These are phyloP conservation scores for Corythaeola cristata DNA, from an alignment of 2,113 vertebrate species.

Conservation along the genomic window DNA sequence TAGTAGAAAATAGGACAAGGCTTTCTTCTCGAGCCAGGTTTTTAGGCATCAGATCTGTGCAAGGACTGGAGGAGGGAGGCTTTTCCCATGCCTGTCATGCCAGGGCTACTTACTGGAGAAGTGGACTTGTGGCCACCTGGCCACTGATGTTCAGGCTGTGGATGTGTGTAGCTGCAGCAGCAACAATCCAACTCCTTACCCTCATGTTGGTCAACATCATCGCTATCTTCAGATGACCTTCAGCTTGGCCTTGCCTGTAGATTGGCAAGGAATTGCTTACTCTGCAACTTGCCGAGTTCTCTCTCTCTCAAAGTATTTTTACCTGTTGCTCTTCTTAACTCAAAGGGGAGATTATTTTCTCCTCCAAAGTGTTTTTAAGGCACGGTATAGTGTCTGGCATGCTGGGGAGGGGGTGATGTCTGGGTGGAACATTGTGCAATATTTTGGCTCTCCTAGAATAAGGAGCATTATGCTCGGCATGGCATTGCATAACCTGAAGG, in stretches of 20 bases:
- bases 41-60: not conserved
- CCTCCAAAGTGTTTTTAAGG: constrained; percentile 8
- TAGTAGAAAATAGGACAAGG: not conserved
- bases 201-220: not conserved
- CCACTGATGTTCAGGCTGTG: not conserved
- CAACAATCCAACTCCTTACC: not conserved
- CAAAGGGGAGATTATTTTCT: constrained; percentile 30
- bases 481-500: not conserved
- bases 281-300: not conserved
- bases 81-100: not conserved
- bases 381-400: not conserved
- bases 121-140: not conserved
- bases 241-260: not conserved
- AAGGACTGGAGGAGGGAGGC: not conserved
- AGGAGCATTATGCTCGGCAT: not conserved
- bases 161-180: not conserved
- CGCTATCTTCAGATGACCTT: not conserved
- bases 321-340: not conserved
- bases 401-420: not conserved
- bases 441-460: constrained; percentile 45
- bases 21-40: not conserved
- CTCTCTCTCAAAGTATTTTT: not conserved
- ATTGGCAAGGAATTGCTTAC: not conserved
- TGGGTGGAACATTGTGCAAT: constrained; percentile 44
- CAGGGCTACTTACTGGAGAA: not conserved